A percentile compares a stretch with the other conserved stretches of the same genome.
phyloP scores from a whole-genome alignment of 2,797 vertebrate genomes.

The Dallia pectoralis region DNA sequence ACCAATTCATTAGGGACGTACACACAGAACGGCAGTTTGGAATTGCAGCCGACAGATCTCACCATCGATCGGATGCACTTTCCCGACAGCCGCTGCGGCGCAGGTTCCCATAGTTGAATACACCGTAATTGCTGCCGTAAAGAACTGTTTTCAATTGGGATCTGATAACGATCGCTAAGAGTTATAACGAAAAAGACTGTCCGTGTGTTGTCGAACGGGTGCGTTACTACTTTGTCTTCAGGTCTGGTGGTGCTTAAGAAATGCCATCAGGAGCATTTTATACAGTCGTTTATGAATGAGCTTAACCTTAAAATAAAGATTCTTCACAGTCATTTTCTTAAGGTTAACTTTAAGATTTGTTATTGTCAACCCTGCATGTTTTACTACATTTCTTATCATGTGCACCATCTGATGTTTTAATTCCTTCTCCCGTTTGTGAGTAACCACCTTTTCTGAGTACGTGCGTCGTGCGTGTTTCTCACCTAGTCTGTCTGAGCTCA shows the following conservation, averaged over 20 bases:
- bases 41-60: slow-evolving; percentile 4
- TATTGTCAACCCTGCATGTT: slow-evolving; percentile 1
- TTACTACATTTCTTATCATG: slow-evolving; percentile 19
- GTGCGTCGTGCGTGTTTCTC: not conserved
- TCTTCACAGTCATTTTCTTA: not conserved
- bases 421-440: not conserved
- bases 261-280: not conserved
- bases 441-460: not conserved
- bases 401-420: not conserved
- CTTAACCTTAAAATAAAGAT: not conserved
- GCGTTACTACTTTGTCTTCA: not conserved
- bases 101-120: not conserved
- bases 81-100: not conserved
- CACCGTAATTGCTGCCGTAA: slow-evolving; percentile 5
- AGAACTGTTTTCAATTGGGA: not conserved
- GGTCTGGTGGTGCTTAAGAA: not conserved
- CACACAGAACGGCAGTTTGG: not conserved
- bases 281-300: not conserved
- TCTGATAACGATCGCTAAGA: not conserved
- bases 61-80: slow-evolving; percentile 17
- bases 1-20: not conserved
- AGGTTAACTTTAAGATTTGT: slow-evolving; percentile 20
- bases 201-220: not conserved
- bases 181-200: not conserved
- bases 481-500: not conserved